Conservation (phyloP, 2,888 invertebrate species). For the Plutella xylostella region DNA sequence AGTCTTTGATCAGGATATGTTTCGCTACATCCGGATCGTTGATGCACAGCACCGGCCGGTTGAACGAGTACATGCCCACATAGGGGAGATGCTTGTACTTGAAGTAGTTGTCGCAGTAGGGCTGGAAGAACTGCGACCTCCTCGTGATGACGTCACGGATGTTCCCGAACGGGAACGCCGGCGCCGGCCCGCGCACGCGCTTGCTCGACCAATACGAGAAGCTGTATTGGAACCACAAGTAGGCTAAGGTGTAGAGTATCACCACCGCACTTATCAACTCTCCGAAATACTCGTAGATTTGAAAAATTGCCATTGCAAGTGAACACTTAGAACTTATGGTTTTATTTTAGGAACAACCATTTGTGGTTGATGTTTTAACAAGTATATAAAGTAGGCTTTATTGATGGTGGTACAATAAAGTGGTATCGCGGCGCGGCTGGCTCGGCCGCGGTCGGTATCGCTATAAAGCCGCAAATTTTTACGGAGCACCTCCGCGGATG, state of each 20-base stretch:
- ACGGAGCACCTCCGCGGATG: not conserved
- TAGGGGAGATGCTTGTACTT: slow-evolving; percentile 57
- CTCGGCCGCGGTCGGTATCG: not conserved
- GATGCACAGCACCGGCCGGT: slow-evolving; percentile 71
- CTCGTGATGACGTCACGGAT: slow-evolving; percentile 64
- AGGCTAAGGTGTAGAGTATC: slow-evolving; percentile 13
- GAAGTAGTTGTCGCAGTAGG: slow-evolving; percentile 70
- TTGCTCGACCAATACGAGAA: slow-evolving; percentile 71
- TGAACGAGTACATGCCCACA: slow-evolving; percentile 73
- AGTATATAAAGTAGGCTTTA: too few species aligned
- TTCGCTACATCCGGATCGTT: slow-evolving; percentile 73
- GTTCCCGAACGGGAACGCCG: slow-evolving; percentile 74
- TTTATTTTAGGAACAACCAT: too few species aligned
- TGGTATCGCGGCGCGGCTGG: not conserved
- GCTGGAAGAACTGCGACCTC: slow-evolving; percentile 71
- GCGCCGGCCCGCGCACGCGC: slow-evolving; percentile 66
- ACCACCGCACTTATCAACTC: slow-evolving; percentile 8
- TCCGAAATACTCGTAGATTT: not conserved
- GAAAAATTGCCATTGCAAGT: slow-evolving; percentile 1
- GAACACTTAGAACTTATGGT: too few species aligned
- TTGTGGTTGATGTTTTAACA: too few species aligned
- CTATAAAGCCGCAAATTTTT: not conserved
- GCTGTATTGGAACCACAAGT: slow-evolving; percentile 49
- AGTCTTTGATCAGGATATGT: slow-evolving; percentile 72
- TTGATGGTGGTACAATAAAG: too few species aligned